Evolutionary conservation across 2,113 vertebrate genomes (phyloP), one percentile per base, ranked within the genome.

Genomic region (Hymenochirus boettgeri): DNA sequence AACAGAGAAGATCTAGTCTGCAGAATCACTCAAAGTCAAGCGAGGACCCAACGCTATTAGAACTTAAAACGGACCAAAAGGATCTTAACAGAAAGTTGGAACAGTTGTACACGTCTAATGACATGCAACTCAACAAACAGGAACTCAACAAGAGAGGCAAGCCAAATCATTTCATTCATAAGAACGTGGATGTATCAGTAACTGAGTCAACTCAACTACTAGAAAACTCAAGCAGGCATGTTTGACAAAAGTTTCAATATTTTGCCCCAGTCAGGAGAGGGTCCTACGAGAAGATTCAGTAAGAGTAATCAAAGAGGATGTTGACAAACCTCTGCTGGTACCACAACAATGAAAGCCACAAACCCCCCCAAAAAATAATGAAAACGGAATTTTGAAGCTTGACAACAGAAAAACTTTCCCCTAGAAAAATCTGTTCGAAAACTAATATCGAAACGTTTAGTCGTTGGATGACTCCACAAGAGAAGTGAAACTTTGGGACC

Each of bases 401-500:
- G n/a, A n/a, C n/a, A n/a, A n/a, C 75, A 11, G 1, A 60, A 51
- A 47, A 61, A 7, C 70, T 76, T 63, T 22, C 47, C 64, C 27
- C 61, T 81, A 4, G 73, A 86, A 22, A 88, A 89, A 31, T 94
- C 93, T 1, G 95, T 99, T 47, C 95, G 82, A 83, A 94, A 86
- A 74, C 85, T 99, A n/a, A n/a, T 22, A 99, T 97, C 59, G 90
- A 95, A 77, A 91, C 92, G 0, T 98, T 97, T 70, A 96, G 88
- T 77, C 87, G 61, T 47, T 77, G 1, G 80, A 89, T 12, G 81
- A 62, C 24, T 33, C 65, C 50, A 61, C 31, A 33, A n/a, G n/a
- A n/a, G n/a, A n/a, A 65, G 71, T 55, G 58, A 74, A 73, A 71
- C 72, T 65, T 83, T 73, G 64, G 88, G 80, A 33, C 83, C 86